These are phyloP conservation scores for Psittacara wagleri DNA, from an alignment of 2,113 vertebrate genomes.

Conservation along the genomic window DNA sequence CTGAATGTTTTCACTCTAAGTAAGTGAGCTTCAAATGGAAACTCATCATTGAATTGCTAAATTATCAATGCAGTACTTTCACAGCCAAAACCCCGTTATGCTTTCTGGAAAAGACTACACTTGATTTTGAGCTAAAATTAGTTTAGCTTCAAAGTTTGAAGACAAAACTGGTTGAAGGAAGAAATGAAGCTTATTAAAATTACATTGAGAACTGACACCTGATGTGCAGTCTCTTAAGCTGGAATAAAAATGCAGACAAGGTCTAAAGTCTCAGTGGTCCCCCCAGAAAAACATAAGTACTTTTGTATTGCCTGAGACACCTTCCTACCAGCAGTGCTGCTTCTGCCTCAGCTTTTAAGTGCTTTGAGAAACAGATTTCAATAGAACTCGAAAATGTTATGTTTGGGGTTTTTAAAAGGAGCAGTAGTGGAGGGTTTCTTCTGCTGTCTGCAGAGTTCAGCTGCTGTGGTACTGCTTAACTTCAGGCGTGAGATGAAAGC, in stretches of 20 bases:
- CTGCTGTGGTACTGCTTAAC: neutral
- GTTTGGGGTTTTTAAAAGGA: neutral
- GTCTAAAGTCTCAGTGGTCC: neutral
- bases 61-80: neutral
- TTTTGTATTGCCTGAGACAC: neutral
- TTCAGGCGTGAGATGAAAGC: neutral
- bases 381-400: neutral
- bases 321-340: neutral
- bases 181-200: neutral
- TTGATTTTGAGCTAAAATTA: neutral
- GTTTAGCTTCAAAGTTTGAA: neutral
- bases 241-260: neutral
- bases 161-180: neutral
- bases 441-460: neutral
- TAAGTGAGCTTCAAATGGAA: neutral
- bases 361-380: neutral
- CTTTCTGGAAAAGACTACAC: neutral
- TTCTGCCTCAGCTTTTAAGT: neutral
- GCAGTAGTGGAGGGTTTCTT: neutral
- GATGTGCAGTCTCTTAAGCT: neutral
- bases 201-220: neutral
- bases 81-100: neutral
- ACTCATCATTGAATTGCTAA: neutral
- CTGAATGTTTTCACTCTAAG: neutral
- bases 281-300: neutral